Base-by-base conservation (phyloP, 2,888 invertebrate genomes). In the Seladonia tumulorum region DNA sequence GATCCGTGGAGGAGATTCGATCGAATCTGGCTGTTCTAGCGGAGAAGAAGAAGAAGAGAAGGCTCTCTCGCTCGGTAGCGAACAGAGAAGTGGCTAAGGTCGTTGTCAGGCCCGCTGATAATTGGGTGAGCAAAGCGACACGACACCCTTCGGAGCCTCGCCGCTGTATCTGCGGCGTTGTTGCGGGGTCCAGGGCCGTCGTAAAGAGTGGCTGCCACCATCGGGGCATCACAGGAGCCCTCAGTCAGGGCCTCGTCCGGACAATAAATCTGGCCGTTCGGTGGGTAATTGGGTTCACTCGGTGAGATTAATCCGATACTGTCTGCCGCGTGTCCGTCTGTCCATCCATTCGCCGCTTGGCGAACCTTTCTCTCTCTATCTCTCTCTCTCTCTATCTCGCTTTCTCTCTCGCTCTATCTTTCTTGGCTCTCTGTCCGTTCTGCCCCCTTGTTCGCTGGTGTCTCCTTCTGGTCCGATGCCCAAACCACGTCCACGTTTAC, bases 271-370 rank as follows among this genome's bases (percentile, higher is more conserved):
- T 94, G 93, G 92, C 89, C 93, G 92, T 94, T 93, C 92, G 90
- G 92, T 92, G 91, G 94, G 94, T 95, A 95, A 95, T 95, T 95
- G 95, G 95, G 94, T 95, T 95, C 94, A 95, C 94, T 93, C 94
- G 94, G 93, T 93, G 92, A 94, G 95, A 95, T 95, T 95, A 93
- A 94, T 94, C 94, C 94, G 95, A 95, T 95, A 95, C 94, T 95
- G 95, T 95, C 94, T 93, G 91, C 93, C 93, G 90, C 93, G 93
- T 93, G 95, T 94, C 94, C 92, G 93, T 94, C 94, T 90, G 91
- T 94, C 93, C 91, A 90, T 93, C 92, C 92, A 88, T 91, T 90
- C 91, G 87, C 91, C 90, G 90, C 91, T 90, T 86, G 83, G 91
- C 91, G 88, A 86, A 82, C 78, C 82, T 83, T 83, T 80, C 66